Evolutionary conservation across 2,888 invertebrate genomes (phyloP).

Genomic region (Drosophila paucipuncta): DNA sequence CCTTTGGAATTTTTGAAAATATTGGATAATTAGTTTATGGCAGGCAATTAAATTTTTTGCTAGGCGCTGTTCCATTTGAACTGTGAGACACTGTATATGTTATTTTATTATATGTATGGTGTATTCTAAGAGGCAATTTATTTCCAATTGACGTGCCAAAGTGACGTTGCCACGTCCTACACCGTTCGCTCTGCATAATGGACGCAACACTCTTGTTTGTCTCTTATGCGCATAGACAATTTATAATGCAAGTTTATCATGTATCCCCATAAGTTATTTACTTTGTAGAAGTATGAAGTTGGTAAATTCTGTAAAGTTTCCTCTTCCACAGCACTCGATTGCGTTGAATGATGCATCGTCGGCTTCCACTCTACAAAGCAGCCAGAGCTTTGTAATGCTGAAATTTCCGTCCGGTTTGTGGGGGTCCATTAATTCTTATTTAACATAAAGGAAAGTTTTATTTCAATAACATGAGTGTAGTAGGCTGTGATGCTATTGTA

Average conservation of each 20-base stretch:
- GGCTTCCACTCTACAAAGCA: conserved; percentile 16
- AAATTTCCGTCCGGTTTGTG: conserved; percentile 57
- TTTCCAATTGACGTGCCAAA: conserved; percentile 36
- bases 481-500: neutral
- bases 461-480: neutral
- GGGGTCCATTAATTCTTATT: conserved; percentile 34
- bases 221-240: conserved; percentile 6
- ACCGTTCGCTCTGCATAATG: neutral
- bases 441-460: neutral
- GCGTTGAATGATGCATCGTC: conserved; percentile 34
- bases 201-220: conserved; percentile 10
- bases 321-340: conserved; percentile 17
- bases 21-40: no score
- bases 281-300: conserved; percentile 18
- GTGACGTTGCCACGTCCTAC: conserved; percentile 14
- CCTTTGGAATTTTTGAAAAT: no score
- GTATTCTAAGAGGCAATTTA: conserved; percentile 23
- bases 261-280: conserved; percentile 9
- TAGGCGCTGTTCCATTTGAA: no score
- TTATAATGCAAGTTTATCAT: conserved; percentile 29
- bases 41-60: no score
- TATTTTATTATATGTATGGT: neutral
- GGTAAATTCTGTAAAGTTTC: conserved; percentile 42
- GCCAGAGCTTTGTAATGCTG: conserved; percentile 48
- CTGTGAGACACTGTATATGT: no score